Evolutionary conservation across 2,113 vertebrate genomes (phyloP).

Genomic region (Nycticorax nycticorax): DNA sequence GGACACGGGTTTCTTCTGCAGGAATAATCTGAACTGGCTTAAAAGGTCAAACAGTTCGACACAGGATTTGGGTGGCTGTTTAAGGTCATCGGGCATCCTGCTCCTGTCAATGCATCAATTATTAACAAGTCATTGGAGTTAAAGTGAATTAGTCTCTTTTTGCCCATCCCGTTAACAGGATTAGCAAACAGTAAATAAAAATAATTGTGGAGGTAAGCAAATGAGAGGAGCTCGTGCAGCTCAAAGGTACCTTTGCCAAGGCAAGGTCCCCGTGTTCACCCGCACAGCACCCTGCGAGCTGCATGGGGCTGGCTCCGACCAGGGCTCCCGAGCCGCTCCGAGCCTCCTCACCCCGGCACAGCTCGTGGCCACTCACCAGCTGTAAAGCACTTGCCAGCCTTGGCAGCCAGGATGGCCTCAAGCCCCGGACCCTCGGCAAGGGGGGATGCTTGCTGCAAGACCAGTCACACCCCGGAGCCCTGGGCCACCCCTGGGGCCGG

Average conservation of each 20-base stretch:
- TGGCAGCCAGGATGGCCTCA: not conserved
- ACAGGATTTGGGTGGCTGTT: slow-evolving; percentile 40
- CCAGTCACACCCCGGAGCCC: fast-evolving
- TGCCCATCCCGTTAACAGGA: not conserved
- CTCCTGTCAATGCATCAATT: slow-evolving; percentile 61
- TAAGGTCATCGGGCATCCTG: slow-evolving; percentile 46
- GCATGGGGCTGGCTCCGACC: fast-evolving
- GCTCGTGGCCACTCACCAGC: not conserved
- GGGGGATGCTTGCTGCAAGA: not conserved
- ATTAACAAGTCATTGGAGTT: slow-evolving; percentile 58
- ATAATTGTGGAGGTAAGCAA: not conserved
- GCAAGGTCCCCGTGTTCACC: fast-evolving
- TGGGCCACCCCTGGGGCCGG: fast-evolving
- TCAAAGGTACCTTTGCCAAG: not conserved
- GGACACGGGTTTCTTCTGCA: slow-evolving; percentile 32
- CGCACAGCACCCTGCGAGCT: fast-evolving
- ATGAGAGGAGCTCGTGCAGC: not conserved
- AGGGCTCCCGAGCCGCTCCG: not conserved
- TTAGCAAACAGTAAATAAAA: slow-evolving; percentile 54
- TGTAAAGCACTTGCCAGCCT: not conserved
- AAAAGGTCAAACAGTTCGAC: slow-evolving; percentile 52
- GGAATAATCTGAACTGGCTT: slow-evolving; percentile 56
- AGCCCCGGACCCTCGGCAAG: not conserved
- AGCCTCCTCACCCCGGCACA: fast-evolving
- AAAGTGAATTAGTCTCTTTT: slow-evolving; percentile 26